Evolutionary conservation across 2,797 vertebrate genomes (phyloP).

Genomic region (Argyrosomus regius): DNA sequence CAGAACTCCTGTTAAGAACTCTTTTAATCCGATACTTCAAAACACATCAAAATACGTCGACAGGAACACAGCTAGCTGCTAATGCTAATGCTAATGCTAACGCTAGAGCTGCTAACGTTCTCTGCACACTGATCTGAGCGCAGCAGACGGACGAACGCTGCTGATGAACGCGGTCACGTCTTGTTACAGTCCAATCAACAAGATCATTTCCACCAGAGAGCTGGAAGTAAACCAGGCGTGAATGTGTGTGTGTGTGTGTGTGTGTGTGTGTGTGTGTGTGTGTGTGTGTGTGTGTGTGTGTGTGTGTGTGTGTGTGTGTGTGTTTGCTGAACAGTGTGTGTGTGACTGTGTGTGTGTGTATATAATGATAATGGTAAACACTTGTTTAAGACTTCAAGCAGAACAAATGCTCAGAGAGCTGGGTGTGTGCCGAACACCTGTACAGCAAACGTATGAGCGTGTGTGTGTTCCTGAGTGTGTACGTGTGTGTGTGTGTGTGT

Average conservation of each 20-base stretch:
- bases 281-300: constrained; percentile 24
- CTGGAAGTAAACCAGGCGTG: constrained; percentile 18
- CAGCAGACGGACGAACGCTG: neutral
- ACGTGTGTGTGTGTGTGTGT: neutral
- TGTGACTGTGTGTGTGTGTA: constrained; percentile 17
- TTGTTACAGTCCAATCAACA: constrained; percentile 29
- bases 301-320: constrained; percentile 15
- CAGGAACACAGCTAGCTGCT: too few species aligned
- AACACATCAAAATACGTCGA: neutral
- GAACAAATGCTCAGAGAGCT: constrained; percentile 15
- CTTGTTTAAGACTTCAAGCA: constrained; percentile 45
- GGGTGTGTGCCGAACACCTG: constrained; percentile 37
- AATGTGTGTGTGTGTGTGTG: neutral
- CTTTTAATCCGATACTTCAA: neutral
- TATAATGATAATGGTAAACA: constrained; percentile 50
- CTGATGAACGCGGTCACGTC: constrained; percentile 15
- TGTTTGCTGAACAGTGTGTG: constrained; percentile 6
- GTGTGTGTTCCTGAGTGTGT: neutral
- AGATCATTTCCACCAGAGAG: constrained; percentile 33
- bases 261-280: constrained; percentile 5
- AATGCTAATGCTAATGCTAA: too few species aligned
- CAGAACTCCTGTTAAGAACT: too few species aligned
- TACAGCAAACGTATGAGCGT: constrained; percentile 13
- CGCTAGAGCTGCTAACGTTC: too few species aligned
- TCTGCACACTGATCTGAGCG: neutral